Evolutionary conservation across 2,113 vertebrate genomes (phyloP), one percentile per base, ranked within the genome.

Genomic region (Benitochromis conjunctus): DNA sequence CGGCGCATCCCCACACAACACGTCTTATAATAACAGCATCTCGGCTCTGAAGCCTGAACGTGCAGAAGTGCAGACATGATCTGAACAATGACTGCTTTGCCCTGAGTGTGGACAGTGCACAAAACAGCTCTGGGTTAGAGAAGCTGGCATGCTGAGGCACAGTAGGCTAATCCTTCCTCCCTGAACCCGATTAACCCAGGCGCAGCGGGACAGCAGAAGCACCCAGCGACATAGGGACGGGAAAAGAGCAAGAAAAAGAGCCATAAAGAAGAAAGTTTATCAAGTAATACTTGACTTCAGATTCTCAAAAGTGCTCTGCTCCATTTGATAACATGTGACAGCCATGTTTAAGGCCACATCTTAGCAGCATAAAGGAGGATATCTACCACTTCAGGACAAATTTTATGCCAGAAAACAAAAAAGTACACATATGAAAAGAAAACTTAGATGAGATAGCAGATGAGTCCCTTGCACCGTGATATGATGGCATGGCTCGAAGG

Each of bases 171-270:
- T 95, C 93, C 92, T 58, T 82, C 87, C 81, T 81, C 84, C 74
- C 83, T 94, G 92, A 93, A 93, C 91, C 90, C 54, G 92, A 94
- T 96, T 94, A 95, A 92, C 92, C 53, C 54, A 14, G 69, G 89
- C 90, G 9, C 88, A 83, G 85, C 92, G 18, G 88, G 93, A 69
- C 53, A 51, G 82, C 83, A 88, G 54, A 64, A 62, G 80, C 84
- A 71, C 24, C 13, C 11, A 3, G 19, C 16, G 19, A 56, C n/a
- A 71, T 77, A 76, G 84, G 64, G 31, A 90, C 21, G 26, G 51
- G 80, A 71, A 43, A 58, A 66, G 62, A 26, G 46, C 26, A 9
- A 82, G 58, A 86, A 64, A 21, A 19, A 16, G 24, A 64, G 24
- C 24, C 43, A 9, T 12, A 74, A 77, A 81, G 10, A 79, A 11